Conservation (phyloP, 2,113 vertebrate species). For the Aramus guarauna region DNA sequence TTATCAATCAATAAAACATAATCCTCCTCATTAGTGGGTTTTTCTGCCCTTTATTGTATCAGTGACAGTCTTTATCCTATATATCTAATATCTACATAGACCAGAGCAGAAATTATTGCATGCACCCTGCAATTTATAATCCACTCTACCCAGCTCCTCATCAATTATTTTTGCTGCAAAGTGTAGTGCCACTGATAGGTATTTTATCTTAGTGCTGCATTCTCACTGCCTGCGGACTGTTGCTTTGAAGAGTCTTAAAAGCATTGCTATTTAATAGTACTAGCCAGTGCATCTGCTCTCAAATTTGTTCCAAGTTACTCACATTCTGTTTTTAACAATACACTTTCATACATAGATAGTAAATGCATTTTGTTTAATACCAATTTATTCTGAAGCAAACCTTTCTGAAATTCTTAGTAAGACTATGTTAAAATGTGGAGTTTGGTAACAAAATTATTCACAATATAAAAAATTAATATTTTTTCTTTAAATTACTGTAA, state of each 20-base stretch:
- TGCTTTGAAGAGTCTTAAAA: slow-evolving; percentile 66
- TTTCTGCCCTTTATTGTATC: background rate
- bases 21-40: background rate
- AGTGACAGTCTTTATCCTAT: background rate
- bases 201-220: slow-evolving; percentile 66
- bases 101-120: slow-evolving; percentile 24
- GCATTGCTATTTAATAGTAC: background rate
- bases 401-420: background rate
- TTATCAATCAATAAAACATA: slow-evolving; percentile 23
- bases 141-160: slow-evolving; percentile 30
- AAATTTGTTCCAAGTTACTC: slow-evolving; percentile 39
- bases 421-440: background rate
- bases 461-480: background rate
- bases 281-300: slow-evolving; percentile 30
- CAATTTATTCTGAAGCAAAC: background rate
- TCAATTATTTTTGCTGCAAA: slow-evolving; percentile 60
- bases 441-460: background rate
- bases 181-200: slow-evolving; percentile 27
- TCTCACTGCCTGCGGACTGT: slow-evolving; percentile 47
- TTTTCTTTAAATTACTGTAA: background rate
- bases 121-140: slow-evolving; percentile 45
- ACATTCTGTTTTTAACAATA: background rate
- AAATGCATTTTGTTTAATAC: slow-evolving; percentile 10
- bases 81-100: background rate
- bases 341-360: background rate